Evolutionary conservation across 1,140 invertebrate species (phyloP).

Genomic region (Brachionus rubens): DNA sequence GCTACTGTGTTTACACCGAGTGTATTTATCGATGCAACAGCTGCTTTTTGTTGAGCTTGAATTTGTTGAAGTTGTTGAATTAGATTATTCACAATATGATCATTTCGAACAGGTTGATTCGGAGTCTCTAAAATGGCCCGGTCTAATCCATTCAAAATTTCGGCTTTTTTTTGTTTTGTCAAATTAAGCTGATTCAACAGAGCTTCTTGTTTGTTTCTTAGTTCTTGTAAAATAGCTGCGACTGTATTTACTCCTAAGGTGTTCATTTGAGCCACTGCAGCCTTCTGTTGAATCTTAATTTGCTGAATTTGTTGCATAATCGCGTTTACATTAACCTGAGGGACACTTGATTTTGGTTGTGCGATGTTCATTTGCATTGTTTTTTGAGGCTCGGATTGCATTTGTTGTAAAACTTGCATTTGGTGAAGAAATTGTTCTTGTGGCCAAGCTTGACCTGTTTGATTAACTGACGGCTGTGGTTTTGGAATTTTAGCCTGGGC

Average conservation of each 20-base stretch:
- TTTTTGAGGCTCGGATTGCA: background rate
- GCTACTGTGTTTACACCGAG: too few relatives aligned
- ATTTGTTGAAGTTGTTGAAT: too few relatives aligned
- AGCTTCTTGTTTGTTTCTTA: slow-evolving; percentile 14
- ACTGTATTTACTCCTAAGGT: background rate
- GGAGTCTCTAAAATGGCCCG: too few relatives aligned
- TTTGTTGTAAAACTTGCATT: background rate
- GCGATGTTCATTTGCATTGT: background rate
- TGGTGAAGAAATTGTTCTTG: slow-evolving; percentile 13
- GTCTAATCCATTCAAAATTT: too few relatives aligned
- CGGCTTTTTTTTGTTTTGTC: background rate
- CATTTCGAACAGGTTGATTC: too few relatives aligned
- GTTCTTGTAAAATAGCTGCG: slow-evolving; percentile 9
- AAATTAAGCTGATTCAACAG: background rate
- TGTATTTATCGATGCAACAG: too few relatives aligned
- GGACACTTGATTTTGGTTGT: background rate
- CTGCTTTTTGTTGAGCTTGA: too few relatives aligned
- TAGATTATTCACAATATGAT: too few relatives aligned
- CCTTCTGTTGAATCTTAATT: slow-evolving; percentile 16
- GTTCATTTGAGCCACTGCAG: slow-evolving; percentile 6
- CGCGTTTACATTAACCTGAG: background rate
- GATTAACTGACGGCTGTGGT: too few relatives aligned
- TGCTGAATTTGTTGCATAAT: slow-evolving; percentile 21
- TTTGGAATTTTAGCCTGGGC: too few relatives aligned
- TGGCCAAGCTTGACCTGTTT: too few relatives aligned